A percentile compares a stretch with the other conserved stretches of the same genome.
Evolutionary conservation across 2,888 invertebrate species (phyloP).

Genomic region (Diogma glabrata): DNA sequence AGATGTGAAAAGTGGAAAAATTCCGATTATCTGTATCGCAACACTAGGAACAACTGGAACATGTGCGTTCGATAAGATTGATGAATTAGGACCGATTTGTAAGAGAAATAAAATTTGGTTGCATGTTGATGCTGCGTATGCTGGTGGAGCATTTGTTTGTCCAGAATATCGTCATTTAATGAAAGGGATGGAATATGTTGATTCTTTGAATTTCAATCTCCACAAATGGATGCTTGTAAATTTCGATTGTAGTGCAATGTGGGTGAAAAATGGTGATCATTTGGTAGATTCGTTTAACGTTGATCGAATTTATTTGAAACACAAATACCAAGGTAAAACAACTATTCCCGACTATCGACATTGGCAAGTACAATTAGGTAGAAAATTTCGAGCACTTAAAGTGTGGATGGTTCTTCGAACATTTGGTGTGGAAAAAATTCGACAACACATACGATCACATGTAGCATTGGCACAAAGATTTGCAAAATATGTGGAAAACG

Average conservation of each 20-base stretch:
- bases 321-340: slow-evolving; percentile 51
- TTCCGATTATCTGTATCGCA: slow-evolving; percentile 77
- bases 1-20: slow-evolving; percentile 64
- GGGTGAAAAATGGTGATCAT: slow-evolving; percentile 71
- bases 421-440: slow-evolving; percentile 70
- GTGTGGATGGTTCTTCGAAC: slow-evolving; percentile 85
- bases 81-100: slow-evolving; percentile 75
- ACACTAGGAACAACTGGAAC: slow-evolving; percentile 83
- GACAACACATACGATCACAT: slow-evolving; percentile 63
- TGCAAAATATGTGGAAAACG: slow-evolving; percentile 53
- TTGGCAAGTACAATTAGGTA: slow-evolving; percentile 74
- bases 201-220: slow-evolving; percentile 88
- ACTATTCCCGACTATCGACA: slow-evolving; percentile 52
- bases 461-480: slow-evolving; percentile 67
- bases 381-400: slow-evolving; percentile 80
- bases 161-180: slow-evolving; percentile 78
- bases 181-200: slow-evolving; percentile 64
- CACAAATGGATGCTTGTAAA: slow-evolving; percentile 94
- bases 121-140: slow-evolving; percentile 95
- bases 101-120: slow-evolving; percentile 68
- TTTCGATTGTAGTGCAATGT: slow-evolving; percentile 91
- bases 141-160: slow-evolving; percentile 81
- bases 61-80: slow-evolving; percentile 75
- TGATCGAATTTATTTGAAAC: slow-evolving; percentile 77
- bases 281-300: slow-evolving; percentile 81